Evolutionary conservation across 2,113 vertebrate genomes (phyloP).

Genomic region (Plectropomus leopardus): DNA sequence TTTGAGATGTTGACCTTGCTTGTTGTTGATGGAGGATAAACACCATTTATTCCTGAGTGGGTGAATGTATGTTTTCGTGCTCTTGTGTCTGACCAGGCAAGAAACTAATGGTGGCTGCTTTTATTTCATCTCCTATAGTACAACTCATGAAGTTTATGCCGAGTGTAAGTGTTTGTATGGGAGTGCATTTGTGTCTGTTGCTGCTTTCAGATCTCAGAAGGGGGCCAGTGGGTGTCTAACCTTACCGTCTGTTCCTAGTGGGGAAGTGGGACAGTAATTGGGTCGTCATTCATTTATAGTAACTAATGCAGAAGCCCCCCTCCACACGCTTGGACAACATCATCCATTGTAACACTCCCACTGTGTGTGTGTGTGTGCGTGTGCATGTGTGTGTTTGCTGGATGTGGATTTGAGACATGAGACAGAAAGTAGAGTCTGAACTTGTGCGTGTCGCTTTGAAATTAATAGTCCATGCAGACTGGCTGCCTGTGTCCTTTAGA

Average conservation of each 20-base stretch:
- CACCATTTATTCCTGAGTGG: slow-evolving; percentile 2
- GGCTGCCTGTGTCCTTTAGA: slow-evolving; percentile 53
- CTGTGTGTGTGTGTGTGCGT: not conserved
- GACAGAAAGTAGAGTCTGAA: slow-evolving; percentile 30
- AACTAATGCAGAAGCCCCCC: slow-evolving; percentile 67
- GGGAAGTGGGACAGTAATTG: slow-evolving; percentile 80
- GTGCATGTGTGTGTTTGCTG: not conserved
- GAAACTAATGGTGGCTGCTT: slow-evolving; percentile 20
- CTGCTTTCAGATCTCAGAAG: slow-evolving; percentile 46
- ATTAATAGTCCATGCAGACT: slow-evolving; percentile 49
- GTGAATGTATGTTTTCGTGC: slow-evolving; percentile 16
- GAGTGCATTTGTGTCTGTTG: slow-evolving; percentile 15
- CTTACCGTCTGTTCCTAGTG: slow-evolving; percentile 69
- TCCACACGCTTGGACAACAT: slow-evolving; percentile 55
- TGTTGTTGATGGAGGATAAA: not conserved
- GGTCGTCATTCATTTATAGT: slow-evolving; percentile 82
- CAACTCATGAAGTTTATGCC: not conserved
- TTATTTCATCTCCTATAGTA: slow-evolving; percentile 21
- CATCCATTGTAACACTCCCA: slow-evolving; percentile 67
- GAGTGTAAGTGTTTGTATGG: slow-evolving; percentile 20
- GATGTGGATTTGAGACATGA: slow-evolving; percentile 27
- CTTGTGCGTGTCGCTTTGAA: slow-evolving; percentile 34
- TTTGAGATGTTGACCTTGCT: slow-evolving; percentile 10
- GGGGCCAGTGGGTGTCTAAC: slow-evolving; percentile 58
- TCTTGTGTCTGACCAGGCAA: not conserved